A percentile compares a stretch with the other conserved stretches of the same genome.
Conservation (phyloP, 2,113 vertebrate genomes). For the Zapus hudsonius region DNA sequence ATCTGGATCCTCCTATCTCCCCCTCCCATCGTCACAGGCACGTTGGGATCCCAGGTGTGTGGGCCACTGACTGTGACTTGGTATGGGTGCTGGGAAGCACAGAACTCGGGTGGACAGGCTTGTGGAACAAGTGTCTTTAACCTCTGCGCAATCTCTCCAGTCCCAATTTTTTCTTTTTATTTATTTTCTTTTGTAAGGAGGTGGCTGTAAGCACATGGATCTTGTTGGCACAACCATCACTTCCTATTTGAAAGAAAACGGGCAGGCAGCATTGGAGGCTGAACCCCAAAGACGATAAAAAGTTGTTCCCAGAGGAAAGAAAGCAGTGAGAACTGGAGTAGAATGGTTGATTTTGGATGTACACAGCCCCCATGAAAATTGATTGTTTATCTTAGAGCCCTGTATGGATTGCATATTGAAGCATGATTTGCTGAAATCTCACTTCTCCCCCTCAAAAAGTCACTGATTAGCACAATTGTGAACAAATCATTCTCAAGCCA, state of each 20-base stretch:
- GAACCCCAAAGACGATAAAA: background rate
- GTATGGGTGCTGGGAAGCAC: too few relatives aligned
- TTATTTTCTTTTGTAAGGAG: too few relatives aligned
- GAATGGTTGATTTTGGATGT: background rate
- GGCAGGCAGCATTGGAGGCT: background rate
- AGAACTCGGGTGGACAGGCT: too few relatives aligned
- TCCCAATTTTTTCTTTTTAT: too few relatives aligned
- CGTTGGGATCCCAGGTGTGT: too few relatives aligned
- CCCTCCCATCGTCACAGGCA: too few relatives aligned
- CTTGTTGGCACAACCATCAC: too few relatives aligned
- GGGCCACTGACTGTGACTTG: too few relatives aligned
- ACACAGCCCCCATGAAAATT: background rate
- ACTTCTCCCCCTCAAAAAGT: conserved; percentile 68
- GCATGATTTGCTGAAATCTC: conserved; percentile 61
- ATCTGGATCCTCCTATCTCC: too few relatives aligned
- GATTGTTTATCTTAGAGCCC: conserved; percentile 2
- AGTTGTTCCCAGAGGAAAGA: accelerated
- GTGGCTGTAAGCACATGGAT: background rate
- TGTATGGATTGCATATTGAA: background rate
- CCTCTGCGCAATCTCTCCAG: too few relatives aligned
- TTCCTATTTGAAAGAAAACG: background rate
- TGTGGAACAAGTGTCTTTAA: too few relatives aligned
- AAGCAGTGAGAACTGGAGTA: accelerated
- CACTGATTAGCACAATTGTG: conserved; percentile 64
- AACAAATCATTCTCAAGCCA: conserved; percentile 61